These are phyloP conservation scores for Cheilosia vernalis DNA, from an alignment of 2,888 invertebrate species.

Conservation along the genomic window DNA sequence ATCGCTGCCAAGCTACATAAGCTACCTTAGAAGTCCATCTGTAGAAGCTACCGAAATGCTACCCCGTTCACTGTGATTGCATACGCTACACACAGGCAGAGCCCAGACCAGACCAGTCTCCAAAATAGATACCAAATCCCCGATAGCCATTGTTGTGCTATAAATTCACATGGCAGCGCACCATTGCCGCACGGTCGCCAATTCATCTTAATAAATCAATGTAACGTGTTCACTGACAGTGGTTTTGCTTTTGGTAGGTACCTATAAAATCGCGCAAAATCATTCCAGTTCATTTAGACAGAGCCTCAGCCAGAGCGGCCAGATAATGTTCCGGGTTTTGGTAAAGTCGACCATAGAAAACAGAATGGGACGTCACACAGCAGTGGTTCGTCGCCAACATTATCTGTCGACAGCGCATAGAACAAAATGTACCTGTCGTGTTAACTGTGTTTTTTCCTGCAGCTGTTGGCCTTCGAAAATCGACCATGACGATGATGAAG, in stretches of 20 bases:
- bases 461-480: conserved; percentile 51
- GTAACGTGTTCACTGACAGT: conserved; percentile 68
- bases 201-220: conserved; percentile 73
- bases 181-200: conserved; percentile 48
- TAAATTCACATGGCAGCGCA: conserved; percentile 61
- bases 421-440: conserved; percentile 75
- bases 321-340: conserved; percentile 50
- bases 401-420: conserved; percentile 44
- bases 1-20: background rate
- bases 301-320: conserved; percentile 9
- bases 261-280: conserved; percentile 40
- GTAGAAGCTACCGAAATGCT: conserved; percentile 64
- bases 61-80: conserved; percentile 29
- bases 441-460: conserved; percentile 48
- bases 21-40: conserved; percentile 60
- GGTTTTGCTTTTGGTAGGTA: conserved; percentile 55
- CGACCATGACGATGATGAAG: conserved; percentile 67
- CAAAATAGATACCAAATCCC: conserved; percentile 58
- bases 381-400: conserved; percentile 55
- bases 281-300: conserved; percentile 36
- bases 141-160: conserved; percentile 66
- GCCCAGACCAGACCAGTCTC: conserved; percentile 8
- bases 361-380: conserved; percentile 45
- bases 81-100: conserved; percentile 23
- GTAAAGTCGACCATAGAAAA: background rate